Evolutionary conservation across 2,113 vertebrate genomes (phyloP), one percentile per base, ranked within the genome.

Genomic region (Embiotoca jacksoni): DNA sequence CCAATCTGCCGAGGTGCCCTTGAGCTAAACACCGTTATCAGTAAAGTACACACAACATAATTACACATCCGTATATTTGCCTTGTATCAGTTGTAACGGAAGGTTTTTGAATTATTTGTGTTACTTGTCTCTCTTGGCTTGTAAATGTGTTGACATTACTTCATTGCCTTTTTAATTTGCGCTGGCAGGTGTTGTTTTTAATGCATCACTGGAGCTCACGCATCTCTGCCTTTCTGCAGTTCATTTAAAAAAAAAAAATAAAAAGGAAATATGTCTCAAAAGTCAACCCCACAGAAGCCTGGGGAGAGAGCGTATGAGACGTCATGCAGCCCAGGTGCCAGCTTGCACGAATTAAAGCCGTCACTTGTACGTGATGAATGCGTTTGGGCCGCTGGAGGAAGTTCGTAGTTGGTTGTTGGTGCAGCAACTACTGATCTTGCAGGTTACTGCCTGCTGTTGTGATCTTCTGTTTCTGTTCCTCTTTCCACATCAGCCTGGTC

Each of bases 121-220:
- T 62, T 52, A 2, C 13, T 32, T 6, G 64, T 5, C 66, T 8
- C 37, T 55, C 23, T 56, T 6, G 1, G 23, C 7, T 57, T 58
- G 33, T 37, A 37, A 54, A 50, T 46, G 7, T 9, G 0, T 67
- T 55, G 14, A 39, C 35, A 64, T 80, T 33, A 23, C 55, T 71
- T 61, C 15, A 52, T 39, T 65, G 32, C 33, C 15, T 2, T 33
- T 61, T 73, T 82, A 31, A 73, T 80, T 47, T n/a, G 46, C 75
- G 62, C 47, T 46, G 35, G 39, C 62, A 66, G 54, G 14, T 68
- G 54, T 31, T 50, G 7, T 3, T 47, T 35, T 54, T n/a, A 72
- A 72, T 69, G 54, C 39, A 15, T 60, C 53, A 53, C 50, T 33
- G 15, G 23, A 63, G 57, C 36, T 52, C 10, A 11, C 35, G 5